Evolutionary conservation across 2,797 vertebrate species (phyloP).

Genomic region (Lacerta viridis): DNA sequence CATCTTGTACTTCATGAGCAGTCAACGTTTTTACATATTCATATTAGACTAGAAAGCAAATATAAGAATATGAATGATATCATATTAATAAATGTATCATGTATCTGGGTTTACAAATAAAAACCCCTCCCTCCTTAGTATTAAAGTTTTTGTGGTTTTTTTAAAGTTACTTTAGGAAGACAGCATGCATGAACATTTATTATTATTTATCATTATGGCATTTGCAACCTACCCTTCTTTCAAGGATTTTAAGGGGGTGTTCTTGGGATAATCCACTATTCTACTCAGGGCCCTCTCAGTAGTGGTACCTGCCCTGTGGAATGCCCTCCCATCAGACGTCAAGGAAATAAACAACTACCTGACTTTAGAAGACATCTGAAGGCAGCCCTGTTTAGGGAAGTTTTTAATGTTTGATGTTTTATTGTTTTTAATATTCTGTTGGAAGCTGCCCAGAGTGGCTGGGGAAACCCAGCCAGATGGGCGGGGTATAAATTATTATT

Average conservation of each 20-base stretch:
- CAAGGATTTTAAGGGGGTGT: not conserved
- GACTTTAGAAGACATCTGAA: no score
- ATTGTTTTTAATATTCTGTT: no score
- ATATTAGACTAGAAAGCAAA: constrained; percentile 60
- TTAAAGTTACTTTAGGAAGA: constrained; percentile 4
- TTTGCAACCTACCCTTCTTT: not conserved
- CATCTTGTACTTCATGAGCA: constrained; percentile 50
- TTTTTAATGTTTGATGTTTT: no score
- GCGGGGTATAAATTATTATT: no score
- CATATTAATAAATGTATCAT: constrained; percentile 34
- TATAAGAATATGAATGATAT: constrained; percentile 48
- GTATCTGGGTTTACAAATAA: constrained; percentile 15
- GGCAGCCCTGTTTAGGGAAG: no score
- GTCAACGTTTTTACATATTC: constrained; percentile 57
- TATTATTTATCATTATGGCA: not conserved
- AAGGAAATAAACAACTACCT: no score
- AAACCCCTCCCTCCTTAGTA: constrained; percentile 7
- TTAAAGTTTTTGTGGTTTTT: constrained; percentile 24
- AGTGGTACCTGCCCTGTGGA: no score
- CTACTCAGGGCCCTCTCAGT: not conserved
- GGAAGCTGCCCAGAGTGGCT: no score
- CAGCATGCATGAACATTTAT: not conserved
- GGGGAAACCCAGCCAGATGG: no score
- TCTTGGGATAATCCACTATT: not conserved
- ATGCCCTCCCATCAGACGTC: no score